Percentiles rank a stretch among this genome's conserved stretches.
phyloP scores from a whole-genome alignment of 2,113 vertebrate genomes.

The Talpa occidentalis region DNA sequence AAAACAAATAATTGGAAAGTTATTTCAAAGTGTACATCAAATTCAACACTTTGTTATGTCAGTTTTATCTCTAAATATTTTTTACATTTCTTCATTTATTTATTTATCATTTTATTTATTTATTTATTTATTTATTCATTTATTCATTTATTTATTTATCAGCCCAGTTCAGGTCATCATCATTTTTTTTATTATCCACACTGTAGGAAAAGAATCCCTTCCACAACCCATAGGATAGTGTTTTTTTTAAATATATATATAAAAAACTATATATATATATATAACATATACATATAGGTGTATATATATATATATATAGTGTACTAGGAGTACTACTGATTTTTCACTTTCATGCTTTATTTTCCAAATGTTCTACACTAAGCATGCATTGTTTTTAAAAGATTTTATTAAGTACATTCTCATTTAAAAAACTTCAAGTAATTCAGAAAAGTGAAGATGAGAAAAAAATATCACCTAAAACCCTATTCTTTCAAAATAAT shows the following conservation, averaged over 20 bases:
- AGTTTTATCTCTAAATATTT: slow-evolving; percentile 46
- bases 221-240: not conserved
- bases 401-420: not conserved
- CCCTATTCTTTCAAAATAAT: not conserved
- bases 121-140: too few relatives aligned
- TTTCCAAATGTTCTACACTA: slow-evolving; percentile 12
- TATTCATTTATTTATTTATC: slow-evolving; percentile 35
- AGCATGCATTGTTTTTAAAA: not conserved
- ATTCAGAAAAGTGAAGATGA: not conserved
- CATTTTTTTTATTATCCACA: not conserved
- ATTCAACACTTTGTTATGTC: not conserved
- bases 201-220: not conserved
- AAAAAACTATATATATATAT: too few relatives aligned
- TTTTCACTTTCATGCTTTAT: slow-evolving; percentile 10
- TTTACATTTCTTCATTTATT: slow-evolving; percentile 36
- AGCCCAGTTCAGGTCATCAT: not conserved
- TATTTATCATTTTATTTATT: too few relatives aligned
- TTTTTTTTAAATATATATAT: too few relatives aligned
- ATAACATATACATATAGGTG: too few relatives aligned
- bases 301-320: not conserved
- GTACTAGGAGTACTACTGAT: not conserved
- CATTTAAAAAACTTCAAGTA: not conserved
- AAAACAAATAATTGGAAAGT: not conserved
- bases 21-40: slow-evolving; percentile 17
- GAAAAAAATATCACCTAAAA: slow-evolving; percentile 1